Evolutionary conservation across 2,113 vertebrate species (phyloP).

Genomic region (Noturus placidus): DNA sequence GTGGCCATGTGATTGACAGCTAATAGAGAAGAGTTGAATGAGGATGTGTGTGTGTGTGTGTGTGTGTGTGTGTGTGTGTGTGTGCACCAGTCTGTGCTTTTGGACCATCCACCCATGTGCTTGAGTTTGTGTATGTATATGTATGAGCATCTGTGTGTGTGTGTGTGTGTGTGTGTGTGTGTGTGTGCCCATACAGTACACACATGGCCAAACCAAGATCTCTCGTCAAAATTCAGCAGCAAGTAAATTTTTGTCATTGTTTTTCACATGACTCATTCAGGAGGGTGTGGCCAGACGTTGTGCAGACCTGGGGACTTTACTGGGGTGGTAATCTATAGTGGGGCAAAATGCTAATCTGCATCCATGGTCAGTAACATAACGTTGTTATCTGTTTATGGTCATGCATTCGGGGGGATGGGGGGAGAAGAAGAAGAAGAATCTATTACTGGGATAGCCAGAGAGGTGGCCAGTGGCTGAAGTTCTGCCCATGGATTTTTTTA

Average conservation of each 20-base stretch:
- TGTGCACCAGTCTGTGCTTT: neutral
- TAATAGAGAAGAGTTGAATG: constrained; percentile 6
- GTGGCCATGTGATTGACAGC: constrained; percentile 27
- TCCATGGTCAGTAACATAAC: neutral
- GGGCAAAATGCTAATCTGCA: neutral
- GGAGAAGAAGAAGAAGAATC: neutral
- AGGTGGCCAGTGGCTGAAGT: neutral
- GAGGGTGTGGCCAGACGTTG: neutral
- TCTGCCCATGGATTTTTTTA: neutral
- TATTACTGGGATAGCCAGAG: neutral
- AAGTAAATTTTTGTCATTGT: neutral
- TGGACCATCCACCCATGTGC: neutral
- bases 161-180: neutral
- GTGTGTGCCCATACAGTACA: constrained; percentile 1
- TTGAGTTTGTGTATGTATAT: neutral
- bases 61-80: neutral
- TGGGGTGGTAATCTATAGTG: neutral
- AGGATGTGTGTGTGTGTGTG: neutral
- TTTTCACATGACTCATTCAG: neutral
- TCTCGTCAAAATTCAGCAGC: neutral
- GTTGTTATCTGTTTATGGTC: neutral
- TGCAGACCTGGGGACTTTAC: neutral
- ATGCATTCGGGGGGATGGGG: neutral
- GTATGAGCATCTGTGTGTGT: neutral
- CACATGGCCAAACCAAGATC: neutral